Evolutionary conservation across 2,888 invertebrate genomes (phyloP), one percentile per base, ranked within the genome.

Genomic region (Agrilus biguttatus): DNA sequence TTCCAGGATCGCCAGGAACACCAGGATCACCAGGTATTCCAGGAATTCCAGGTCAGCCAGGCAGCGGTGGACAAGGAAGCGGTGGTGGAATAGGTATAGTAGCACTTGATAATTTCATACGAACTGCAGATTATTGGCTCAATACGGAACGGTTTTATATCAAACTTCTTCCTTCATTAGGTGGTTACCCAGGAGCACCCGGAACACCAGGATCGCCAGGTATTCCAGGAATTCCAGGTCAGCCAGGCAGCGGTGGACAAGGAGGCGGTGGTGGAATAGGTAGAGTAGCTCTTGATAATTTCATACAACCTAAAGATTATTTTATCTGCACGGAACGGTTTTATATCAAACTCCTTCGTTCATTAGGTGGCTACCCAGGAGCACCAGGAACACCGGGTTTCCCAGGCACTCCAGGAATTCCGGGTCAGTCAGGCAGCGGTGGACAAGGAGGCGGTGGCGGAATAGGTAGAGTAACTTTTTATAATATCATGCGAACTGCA

Each of bases 1-100:
- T 42, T 14, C 46, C 50, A 14, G 19, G 19, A 19, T 19, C 19
- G 5, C 19, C 19, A 19, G 48, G 46, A 37, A 23, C 32, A 14
- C 45, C 51, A 5, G 49, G 48, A 35, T 12, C 32, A 7, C 81
- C 40, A 21, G 44, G 77, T 23, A 37, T 8, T 13, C 44, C 45
- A 34, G 53, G 48, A 40, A 38, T 32, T 36, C 48, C 49, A n/a
- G 46, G 47, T 39, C 37, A 12, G 46, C 43, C 33, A 43, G 43
- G 41, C 43, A 47, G 47, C 45, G 52, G 43, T 45, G 52, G 43
- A 54, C 53, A 40, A 52, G 12, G 23, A n/a, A 6, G 46, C 42
- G 2, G 5, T 23, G 14, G 36, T 40, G 5, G 35, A n/a, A 8
- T 36, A 41, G 36, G 23, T 23, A 23, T 17, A 17, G n/a, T n/a